Percentiles rank a stretch among this genome's conserved stretches.
Conservation (phyloP, 1,140 invertebrate species). For the Eueides isabella region DNA sequence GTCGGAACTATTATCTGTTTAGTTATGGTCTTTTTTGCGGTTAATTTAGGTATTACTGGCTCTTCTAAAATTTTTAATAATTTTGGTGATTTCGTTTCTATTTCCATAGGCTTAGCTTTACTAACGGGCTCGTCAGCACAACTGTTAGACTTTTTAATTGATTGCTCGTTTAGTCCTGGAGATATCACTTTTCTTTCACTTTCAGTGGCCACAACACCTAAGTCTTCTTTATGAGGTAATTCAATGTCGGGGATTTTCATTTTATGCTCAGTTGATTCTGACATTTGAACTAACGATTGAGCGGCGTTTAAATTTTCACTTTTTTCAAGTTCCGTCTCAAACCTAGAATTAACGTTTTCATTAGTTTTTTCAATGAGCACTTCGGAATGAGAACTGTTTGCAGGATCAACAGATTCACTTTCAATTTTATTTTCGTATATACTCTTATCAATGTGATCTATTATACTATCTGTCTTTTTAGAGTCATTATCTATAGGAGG, state of each 20-base stretch:
- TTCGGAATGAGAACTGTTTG: neutral
- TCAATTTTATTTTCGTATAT: neutral
- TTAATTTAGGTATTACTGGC: constrained; percentile 58
- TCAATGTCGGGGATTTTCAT: constrained; percentile 60
- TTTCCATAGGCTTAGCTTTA: constrained; percentile 12
- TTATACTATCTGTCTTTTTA: neutral
- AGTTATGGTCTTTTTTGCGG: constrained; percentile 54
- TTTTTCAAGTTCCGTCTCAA: constrained; percentile 76
- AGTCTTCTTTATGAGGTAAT: constrained; percentile 41
- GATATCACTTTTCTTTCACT: constrained; percentile 11
- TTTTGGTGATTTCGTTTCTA: constrained; percentile 67
- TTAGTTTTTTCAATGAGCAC: constrained; percentile 39
- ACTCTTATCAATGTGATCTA: neutral
- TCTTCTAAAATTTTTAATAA: constrained; percentile 80
- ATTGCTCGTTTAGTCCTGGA: constrained; percentile 48
- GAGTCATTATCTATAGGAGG: neutral
- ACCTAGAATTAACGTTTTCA: constrained; percentile 56
- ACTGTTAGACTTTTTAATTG: constrained; percentile 35
- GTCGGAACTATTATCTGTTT: constrained; percentile 66
- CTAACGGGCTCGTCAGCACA: constrained; percentile 5
- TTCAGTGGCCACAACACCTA: constrained; percentile 19
- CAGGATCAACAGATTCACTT: neutral
- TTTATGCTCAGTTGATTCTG: constrained; percentile 72
- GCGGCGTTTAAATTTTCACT: constrained; percentile 78
- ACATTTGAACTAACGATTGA: constrained; percentile 78